A percentile compares a stretch with the other conserved stretches of the same genome.
phyloP scores from a whole-genome alignment of 2,113 vertebrate species.

The Apodemus speciosus region DNA sequence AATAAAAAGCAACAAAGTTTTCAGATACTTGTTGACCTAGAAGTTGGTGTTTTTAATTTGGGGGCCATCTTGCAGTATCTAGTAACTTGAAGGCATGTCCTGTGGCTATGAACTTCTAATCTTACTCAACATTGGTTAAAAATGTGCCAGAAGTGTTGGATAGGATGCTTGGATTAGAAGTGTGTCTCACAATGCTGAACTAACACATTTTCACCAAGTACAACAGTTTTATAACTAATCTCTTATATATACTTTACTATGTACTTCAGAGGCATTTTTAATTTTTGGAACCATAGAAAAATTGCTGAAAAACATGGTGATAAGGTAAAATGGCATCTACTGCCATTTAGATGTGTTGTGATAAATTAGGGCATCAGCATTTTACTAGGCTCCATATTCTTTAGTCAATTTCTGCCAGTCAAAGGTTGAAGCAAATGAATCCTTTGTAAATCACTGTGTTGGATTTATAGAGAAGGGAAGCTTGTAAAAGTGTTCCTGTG shows the following conservation, averaged over 20 bases:
- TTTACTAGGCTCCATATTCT: constrained; percentile 48
- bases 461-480: constrained; percentile 81
- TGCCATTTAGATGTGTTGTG: constrained; percentile 28
- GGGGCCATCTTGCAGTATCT: not conserved
- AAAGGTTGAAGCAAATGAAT: constrained; percentile 77
- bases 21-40: not conserved
- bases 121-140: not conserved
- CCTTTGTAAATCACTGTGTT: constrained; percentile 82
- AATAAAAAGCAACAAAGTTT: not conserved
- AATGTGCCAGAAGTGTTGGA: not conserved
- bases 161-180: not conserved
- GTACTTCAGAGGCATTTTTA: not conserved
- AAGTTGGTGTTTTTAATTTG: not conserved
- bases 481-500: constrained; percentile 80
- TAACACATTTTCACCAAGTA: constrained; percentile 55
- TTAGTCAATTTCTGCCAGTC: constrained; percentile 57
- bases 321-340: not conserved
- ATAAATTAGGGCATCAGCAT: constrained; percentile 30
- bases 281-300: not conserved
- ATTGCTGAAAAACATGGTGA: not conserved
- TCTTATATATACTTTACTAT: constrained; percentile 23
- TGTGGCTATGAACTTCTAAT: not conserved
- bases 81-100: not conserved
- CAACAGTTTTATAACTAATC: not conserved
- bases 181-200: not conserved